Conservation (phyloP, 2,797 vertebrate genomes). For the Champsocephalus esox region DNA sequence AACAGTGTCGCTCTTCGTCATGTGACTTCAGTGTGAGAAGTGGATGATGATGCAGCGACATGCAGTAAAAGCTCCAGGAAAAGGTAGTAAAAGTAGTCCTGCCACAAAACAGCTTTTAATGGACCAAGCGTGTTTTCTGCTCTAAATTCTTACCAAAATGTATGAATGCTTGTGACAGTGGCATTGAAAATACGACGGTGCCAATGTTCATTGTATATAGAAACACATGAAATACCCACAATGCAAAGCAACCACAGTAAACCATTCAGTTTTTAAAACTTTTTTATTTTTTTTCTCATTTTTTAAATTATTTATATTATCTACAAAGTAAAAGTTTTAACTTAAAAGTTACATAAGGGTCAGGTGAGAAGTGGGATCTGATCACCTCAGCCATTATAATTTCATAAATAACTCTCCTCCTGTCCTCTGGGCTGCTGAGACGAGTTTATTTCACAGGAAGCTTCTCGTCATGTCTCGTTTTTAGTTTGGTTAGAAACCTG, state of each 20-base stretch:
- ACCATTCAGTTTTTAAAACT: constrained; percentile 97
- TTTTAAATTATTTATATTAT: constrained; percentile 99
- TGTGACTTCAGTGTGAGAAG: no score
- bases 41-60: no score
- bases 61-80: no score
- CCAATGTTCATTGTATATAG: neutral
- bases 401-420: constrained; percentile 97
- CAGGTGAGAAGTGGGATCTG: constrained; percentile 88
- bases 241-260: constrained; percentile 49
- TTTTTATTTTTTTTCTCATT: constrained; percentile 98
- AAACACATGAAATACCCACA: neutral
- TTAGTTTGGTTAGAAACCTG: constrained; percentile 95
- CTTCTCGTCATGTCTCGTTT: constrained; percentile 76
- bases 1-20: no score
- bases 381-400: constrained; percentile 91
- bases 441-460: constrained; percentile 85
- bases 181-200: neutral
- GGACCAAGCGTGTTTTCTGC: no score
- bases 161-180: neutral
- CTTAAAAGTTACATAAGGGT: constrained; percentile 99
- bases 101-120: no score
- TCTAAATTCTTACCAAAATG: no score
- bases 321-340: constrained; percentile 99
- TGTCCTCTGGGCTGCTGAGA: constrained; percentile 88
- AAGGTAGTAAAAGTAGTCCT: no score